Percentiles rank a stretch among this genome's conserved stretches.
These are phyloP conservation scores for Mirza zaza DNA, from an alignment of 2,113 vertebrate genomes.

Conservation along the genomic window DNA sequence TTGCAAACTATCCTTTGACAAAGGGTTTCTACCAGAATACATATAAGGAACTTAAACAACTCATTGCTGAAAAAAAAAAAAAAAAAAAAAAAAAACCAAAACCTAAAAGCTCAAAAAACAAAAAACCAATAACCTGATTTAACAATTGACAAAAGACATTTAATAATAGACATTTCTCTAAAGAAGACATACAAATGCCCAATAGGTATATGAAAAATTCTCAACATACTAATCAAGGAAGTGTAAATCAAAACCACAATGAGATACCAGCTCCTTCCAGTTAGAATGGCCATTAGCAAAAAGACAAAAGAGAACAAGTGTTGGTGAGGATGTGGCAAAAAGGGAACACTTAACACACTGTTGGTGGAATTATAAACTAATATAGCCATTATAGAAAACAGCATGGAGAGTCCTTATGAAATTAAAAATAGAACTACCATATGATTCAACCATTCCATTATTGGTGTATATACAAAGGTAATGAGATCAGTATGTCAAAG, in stretches of 20 bases:
- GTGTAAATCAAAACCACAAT: neutral
- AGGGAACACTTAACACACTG: neutral
- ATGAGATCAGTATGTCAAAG: neutral
- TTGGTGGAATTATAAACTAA: neutral
- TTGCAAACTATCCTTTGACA: neutral
- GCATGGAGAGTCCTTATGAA: neutral
- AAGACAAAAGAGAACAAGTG: neutral
- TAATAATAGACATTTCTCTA: neutral
- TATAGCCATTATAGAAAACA: neutral
- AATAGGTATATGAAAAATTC: neutral
- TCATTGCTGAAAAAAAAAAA: neutral
- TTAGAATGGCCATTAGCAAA: neutral
- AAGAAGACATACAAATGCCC: neutral
- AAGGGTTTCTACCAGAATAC: neutral
- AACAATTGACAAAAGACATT: neutral
- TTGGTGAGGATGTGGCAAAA: neutral
- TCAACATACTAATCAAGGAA: neutral
- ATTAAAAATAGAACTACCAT: neutral
- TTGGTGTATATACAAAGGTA: neutral
- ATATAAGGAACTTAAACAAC: neutral
- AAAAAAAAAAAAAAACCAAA: too few species aligned
- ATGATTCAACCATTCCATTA: neutral
- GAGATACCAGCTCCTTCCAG: neutral
- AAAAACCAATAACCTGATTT: neutral
- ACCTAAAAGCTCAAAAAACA: too few species aligned